These are phyloP conservation scores for Eucidaris tribuloides DNA, from an alignment of 35 echinoderm and acorn worm species.

Conservation along the genomic window DNA sequence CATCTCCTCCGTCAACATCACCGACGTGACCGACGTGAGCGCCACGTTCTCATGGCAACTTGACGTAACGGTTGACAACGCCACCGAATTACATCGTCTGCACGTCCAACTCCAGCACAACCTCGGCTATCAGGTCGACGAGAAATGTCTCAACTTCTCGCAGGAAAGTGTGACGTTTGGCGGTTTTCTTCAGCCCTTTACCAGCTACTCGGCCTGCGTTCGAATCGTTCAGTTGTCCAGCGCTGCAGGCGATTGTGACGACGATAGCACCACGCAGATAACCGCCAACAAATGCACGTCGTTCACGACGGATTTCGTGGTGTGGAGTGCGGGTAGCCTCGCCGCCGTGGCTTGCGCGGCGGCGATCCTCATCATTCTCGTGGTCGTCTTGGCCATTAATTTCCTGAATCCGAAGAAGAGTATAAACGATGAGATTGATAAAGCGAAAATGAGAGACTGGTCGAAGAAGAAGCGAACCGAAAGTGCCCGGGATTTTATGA, in stretches of 20 bases:
- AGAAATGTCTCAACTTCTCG: neutral
- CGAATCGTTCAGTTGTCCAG: neutral
- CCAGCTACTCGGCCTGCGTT: neutral
- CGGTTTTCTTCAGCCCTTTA: neutral
- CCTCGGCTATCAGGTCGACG: neutral
- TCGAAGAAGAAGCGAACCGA: conserved; percentile 6
- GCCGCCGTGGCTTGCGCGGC: neutral
- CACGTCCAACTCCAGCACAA: neutral
- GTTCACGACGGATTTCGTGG: neutral
- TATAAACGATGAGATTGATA: neutral
- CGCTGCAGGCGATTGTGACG: neutral
- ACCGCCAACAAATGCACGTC: neutral
- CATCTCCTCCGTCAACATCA: too few species aligned
- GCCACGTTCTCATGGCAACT: too few species aligned
- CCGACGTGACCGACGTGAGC: too few species aligned
- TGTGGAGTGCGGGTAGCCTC: neutral
- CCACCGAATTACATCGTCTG: neutral
- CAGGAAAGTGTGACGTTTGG: neutral
- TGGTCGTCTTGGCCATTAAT: neutral
- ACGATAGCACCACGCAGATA: neutral
- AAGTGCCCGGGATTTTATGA: neutral
- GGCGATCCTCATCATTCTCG: neutral
- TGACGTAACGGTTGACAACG: too few species aligned
- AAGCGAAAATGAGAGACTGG: neutral
- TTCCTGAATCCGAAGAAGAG: neutral